Evolutionary conservation across 2,113 vertebrate genomes (phyloP), one percentile per base, ranked within the genome.

Genomic region (Corydoras sp.): DNA sequence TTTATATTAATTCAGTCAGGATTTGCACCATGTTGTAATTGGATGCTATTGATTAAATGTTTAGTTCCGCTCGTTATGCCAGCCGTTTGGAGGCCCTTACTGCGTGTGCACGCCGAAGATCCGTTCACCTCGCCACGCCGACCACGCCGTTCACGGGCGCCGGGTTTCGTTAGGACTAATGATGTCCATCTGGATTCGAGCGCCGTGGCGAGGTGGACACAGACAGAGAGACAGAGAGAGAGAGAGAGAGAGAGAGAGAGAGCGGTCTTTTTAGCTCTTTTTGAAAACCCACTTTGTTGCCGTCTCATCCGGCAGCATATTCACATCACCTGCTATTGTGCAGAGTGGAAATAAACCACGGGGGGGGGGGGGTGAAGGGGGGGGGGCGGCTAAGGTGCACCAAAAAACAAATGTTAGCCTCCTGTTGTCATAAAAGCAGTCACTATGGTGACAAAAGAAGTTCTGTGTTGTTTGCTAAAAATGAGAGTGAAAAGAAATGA

Each of bases 401-500:
- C 18, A 24, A 24, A 63, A 51, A 32, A 11, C 31, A 50, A 43
- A 65, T 61, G 12, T 72, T 72, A 72, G 54, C 48, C 63, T 72
- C 50, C 55, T 60, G 49, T 65, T 61, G 65, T 72, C 49, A 65
- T 56, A 61, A 79, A 72, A 72, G 55, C 65, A 72, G 77, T 79
- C 73, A 55, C 77, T 64, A 75, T 79, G 77, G 73, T 65, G 65
- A 79, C 71, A 58, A 65, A 65, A 65, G 32, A 4, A 66, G 65
- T 62, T 32, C 43, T 55, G 2, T 55, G 24, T 10, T 66, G 64
- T 73, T 68, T 73, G 64, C 64, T 67, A 14, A 62, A 67, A 73
- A 67, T 11, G 64, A 9, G 51, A 55, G 29, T 14, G 48, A 66
- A 15, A 67, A 54, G 6, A 59, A 29, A 60, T 60, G 43, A 72